phyloP scores from a whole-genome alignment of 2,113 vertebrate genomes.

The Pachyramphus minor region DNA sequence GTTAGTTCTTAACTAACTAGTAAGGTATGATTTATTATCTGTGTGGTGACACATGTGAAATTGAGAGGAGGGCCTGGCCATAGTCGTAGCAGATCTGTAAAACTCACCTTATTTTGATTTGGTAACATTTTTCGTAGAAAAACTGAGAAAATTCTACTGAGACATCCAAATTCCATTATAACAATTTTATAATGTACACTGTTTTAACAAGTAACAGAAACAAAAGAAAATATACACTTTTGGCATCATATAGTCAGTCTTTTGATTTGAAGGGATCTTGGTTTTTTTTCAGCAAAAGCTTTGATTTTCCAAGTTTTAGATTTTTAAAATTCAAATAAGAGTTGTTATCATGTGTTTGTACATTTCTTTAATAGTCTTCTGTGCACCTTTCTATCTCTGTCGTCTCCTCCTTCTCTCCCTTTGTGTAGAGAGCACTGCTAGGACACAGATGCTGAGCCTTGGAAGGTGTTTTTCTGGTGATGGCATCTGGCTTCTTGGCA shows the following conservation, averaged over 20 bases:
- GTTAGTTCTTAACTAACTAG: constrained; percentile 28
- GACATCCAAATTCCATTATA: background rate
- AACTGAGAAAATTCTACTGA: background rate
- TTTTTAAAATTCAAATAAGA: background rate
- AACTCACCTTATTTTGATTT: background rate
- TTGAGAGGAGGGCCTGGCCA: background rate
- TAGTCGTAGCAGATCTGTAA: background rate
- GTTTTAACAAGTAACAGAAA: background rate
- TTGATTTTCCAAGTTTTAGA: background rate
- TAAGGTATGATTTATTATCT: background rate
- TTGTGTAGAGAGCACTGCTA: constrained; percentile 10
- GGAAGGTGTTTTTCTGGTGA: constrained; percentile 70
- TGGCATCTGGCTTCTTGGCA: constrained; percentile 75
- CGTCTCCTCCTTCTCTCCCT: constrained; percentile 4
- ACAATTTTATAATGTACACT: background rate
- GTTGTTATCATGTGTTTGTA: background rate
- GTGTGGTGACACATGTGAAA: background rate
- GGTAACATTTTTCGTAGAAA: constrained; percentile 8
- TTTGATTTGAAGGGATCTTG: background rate
- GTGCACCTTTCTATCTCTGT: background rate
- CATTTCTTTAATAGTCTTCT: background rate
- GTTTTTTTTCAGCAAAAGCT: background rate
- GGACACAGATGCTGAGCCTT: constrained; percentile 38
- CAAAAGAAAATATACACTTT: background rate
- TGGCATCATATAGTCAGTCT: background rate